Base-by-base conservation (phyloP, 2,797 vertebrate species). In the Nasua narica region DNA sequence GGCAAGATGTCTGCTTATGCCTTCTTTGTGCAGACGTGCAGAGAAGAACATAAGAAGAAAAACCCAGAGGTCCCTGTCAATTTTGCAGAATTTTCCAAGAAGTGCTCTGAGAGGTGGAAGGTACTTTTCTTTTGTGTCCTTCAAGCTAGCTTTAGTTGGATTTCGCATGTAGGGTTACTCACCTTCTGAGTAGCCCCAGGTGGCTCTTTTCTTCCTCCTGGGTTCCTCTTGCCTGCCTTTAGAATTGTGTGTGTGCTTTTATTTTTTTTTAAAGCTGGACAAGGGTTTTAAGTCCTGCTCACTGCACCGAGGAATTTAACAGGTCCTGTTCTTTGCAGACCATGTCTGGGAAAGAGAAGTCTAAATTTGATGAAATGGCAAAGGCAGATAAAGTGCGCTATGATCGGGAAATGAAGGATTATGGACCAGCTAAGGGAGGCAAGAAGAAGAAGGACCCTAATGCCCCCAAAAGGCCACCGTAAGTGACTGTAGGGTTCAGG, bases 361-460 rank as follows among this genome's bases (percentile, higher is more conserved):
- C 98, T 18, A 99, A 99, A 96, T 99, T 99, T 98, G 99, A 99
- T 92, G 99, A 99, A 79, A 98, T 99, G 99, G 99, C 99, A 3
- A 99, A 99, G 96, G 99, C 99, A 9, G 99, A 99, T 96, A 99
- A 99, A 98, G 98, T 99, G 91, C 98, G 99, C 93, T 99, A 99
- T 89, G 99, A 99, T 97, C 97, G 98, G 81, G 99, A 99, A 98
- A 99, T 99, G 99, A 99, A 99, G 98, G 99, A 99, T 93, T 99
- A 99, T 19, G 99, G 98, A 94, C 99, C 99, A 72, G 99, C 99
- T 69, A 99, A 99, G 96, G 99, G 99, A 97, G 98, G 99, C 95
- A 99, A 99, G 97, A 99, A 99, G 98, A 99, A 99, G 98, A n/a
- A n/a, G n/a, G 99, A 99, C 82, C 99, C 99, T 32, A 99, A 99